Evolutionary conservation across 2,797 vertebrate species (phyloP).

Genomic region (Malurus leucopterus): DNA sequence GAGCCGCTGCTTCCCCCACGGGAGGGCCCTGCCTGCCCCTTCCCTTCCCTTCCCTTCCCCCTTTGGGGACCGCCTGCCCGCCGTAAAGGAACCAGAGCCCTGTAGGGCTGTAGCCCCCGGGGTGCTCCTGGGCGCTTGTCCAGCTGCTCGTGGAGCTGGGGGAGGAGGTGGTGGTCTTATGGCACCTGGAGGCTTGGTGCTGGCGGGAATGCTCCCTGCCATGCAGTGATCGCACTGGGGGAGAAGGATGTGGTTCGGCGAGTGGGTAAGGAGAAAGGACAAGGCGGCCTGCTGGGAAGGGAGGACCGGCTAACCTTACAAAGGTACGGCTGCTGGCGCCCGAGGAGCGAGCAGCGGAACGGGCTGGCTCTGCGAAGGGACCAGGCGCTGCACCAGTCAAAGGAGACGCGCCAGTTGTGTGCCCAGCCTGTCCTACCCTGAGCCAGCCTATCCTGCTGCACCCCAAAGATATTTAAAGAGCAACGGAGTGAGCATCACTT

Average conservation of each 20-base stretch:
- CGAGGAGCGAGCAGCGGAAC: background rate
- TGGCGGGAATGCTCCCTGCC: background rate
- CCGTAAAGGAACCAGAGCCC: fast-evolving
- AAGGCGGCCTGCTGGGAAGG: background rate
- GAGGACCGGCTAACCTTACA: background rate
- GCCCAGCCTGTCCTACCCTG: background rate
- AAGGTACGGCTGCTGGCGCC: background rate
- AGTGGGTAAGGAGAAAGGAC: background rate
- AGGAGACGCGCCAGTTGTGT: background rate
- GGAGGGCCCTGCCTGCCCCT: background rate
- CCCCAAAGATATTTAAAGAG: background rate
- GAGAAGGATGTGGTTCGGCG: background rate
- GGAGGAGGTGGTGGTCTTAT: background rate
- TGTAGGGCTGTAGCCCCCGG: background rate
- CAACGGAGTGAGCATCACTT: background rate
- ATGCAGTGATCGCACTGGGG: background rate
- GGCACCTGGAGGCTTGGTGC: background rate
- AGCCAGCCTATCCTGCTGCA: background rate
- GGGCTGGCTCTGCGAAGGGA: background rate
- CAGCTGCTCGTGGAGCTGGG: background rate
- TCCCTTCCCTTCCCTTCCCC: background rate
- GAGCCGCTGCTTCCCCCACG: background rate
- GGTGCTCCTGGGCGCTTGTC: background rate
- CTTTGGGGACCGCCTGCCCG: background rate
- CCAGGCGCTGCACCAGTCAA: background rate